phyloP scores from a whole-genome alignment of 2,888 invertebrate genomes.

The Drosophila merina region DNA sequence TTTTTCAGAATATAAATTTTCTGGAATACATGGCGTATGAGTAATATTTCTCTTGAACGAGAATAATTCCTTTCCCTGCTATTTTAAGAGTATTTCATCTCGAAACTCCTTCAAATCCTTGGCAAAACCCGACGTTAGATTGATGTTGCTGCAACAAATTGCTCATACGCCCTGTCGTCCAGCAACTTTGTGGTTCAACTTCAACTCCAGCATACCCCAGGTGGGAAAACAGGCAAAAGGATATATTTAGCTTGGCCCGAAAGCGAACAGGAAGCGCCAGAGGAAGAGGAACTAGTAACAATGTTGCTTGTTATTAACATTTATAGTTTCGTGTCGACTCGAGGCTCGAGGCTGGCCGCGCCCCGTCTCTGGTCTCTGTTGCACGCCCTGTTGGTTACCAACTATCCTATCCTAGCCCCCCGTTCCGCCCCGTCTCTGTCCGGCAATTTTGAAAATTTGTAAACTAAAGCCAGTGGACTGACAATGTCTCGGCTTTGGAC shows the following conservation, averaged over 20 bases:
- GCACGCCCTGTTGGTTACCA: not conserved
- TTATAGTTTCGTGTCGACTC: slow-evolving; percentile 72
- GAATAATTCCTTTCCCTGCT: no score
- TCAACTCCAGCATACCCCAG: slow-evolving; percentile 3
- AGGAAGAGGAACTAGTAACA: slow-evolving; percentile 45
- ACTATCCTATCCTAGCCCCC: no score
- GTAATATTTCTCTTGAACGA: not conserved
- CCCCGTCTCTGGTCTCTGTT: slow-evolving; percentile 1
- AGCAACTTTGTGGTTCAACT: not conserved
- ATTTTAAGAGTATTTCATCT: no score
- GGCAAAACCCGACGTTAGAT: not conserved
- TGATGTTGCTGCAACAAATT: not conserved
- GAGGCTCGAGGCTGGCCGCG: slow-evolving; percentile 5
- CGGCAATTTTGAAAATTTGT: slow-evolving; percentile 53
- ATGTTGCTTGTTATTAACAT: slow-evolving; percentile 69
- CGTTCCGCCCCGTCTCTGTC: not conserved
- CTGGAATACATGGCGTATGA: not conserved
- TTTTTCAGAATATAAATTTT: no score
- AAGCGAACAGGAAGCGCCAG: slow-evolving; percentile 32
- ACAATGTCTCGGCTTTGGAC: slow-evolving; percentile 18
- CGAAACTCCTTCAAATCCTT: no score
- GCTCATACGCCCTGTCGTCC: not conserved
- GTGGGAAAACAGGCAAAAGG: not conserved
- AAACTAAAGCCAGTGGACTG: slow-evolving; percentile 40
- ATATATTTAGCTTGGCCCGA: slow-evolving; percentile 3